Percentiles rank a stretch among this genome's conserved stretches.
These are phyloP conservation scores for Spodoptera exigua DNA, from an alignment of 2,888 invertebrate species.

Conservation along the genomic window DNA sequence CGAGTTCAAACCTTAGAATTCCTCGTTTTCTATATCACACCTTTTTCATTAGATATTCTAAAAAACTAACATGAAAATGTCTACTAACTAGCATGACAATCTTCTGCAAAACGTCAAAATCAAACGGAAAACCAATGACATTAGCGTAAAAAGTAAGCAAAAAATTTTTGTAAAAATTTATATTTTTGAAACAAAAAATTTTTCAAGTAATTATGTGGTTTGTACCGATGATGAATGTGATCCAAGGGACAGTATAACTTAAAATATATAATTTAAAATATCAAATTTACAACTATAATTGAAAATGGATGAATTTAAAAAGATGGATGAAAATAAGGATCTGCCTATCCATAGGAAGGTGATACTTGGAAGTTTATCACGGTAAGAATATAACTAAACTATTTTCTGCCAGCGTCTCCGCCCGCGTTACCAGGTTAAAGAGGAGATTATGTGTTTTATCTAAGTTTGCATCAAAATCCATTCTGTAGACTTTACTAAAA, in stretches of 20 bases:
- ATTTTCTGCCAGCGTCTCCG: no score
- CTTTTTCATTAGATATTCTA: no score
- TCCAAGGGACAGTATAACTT: slow-evolving; percentile 17
- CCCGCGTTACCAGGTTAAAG: no score
- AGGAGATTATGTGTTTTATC: no score
- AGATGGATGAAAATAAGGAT: neutral
- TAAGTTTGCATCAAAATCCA: no score
- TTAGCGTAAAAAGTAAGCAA: slow-evolving; percentile 1
- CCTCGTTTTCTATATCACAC: no score
- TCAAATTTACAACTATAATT: neutral
- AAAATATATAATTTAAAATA: neutral
- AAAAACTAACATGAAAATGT: no score
- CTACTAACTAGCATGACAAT: no score
- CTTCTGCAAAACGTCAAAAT: slow-evolving; percentile 4
- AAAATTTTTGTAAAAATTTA: slow-evolving; percentile 20
- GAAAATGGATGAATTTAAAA: slow-evolving; percentile 6
- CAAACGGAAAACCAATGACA: slow-evolving; percentile 7
- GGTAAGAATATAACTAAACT: slow-evolving; percentile 16
- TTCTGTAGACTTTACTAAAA: no score
- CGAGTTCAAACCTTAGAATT: no score
- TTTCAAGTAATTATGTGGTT: slow-evolving; percentile 6
- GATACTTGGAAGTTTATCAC: slow-evolving; percentile 30
- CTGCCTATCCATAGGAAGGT: slow-evolving; percentile 10
- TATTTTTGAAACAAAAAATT: slow-evolving; percentile 1
- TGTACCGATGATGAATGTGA: slow-evolving; percentile 24